These are phyloP conservation scores for Polypedilum vanderplanki DNA, from an alignment of 1,140 invertebrate species.

Conservation along the genomic window DNA sequence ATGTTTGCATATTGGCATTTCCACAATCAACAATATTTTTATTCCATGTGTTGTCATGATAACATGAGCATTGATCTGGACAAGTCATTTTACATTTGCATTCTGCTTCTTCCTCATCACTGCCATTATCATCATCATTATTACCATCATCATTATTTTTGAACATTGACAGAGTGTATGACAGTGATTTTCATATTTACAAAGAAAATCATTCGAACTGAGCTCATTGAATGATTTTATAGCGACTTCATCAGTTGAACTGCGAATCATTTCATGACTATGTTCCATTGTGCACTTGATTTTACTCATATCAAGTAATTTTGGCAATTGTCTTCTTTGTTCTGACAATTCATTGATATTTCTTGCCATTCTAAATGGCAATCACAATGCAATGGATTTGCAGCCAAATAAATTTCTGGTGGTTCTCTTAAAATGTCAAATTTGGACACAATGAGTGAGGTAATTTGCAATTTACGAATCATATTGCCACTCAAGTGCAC, in stretches of 20 bases:
- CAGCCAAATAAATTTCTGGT: conserved; percentile 70
- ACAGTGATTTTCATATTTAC: conserved; percentile 81
- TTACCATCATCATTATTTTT: conserved; percentile 69
- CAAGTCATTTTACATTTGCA: conserved; percentile 90
- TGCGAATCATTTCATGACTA: conserved; percentile 48
- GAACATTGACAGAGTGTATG: conserved; percentile 82
- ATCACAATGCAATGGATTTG: conserved; percentile 75
- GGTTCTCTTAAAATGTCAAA: conserved; percentile 59
- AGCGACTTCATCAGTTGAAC: conserved; percentile 48
- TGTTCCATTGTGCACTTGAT: conserved; percentile 75
- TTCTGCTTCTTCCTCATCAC: not conserved
- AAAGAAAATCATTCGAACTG: conserved; percentile 74
- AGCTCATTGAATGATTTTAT: conserved; percentile 65
- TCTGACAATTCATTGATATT: conserved; percentile 62
- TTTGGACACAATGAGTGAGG: conserved; percentile 44
- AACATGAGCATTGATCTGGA: conserved; percentile 77
- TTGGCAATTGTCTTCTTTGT: conserved; percentile 66
- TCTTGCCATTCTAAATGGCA: conserved; percentile 78
- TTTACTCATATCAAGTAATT: conserved; percentile 75
- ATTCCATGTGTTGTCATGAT: conserved; percentile 85
- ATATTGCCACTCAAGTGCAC: conserved; percentile 71
- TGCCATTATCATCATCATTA: not conserved
- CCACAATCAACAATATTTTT: conserved; percentile 87
- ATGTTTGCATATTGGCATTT: conserved; percentile 58
- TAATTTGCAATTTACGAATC: conserved; percentile 61